These are phyloP conservation scores for Plestiodon gilberti DNA, from an alignment of 2,113 vertebrate genomes.

Conservation along the genomic window DNA sequence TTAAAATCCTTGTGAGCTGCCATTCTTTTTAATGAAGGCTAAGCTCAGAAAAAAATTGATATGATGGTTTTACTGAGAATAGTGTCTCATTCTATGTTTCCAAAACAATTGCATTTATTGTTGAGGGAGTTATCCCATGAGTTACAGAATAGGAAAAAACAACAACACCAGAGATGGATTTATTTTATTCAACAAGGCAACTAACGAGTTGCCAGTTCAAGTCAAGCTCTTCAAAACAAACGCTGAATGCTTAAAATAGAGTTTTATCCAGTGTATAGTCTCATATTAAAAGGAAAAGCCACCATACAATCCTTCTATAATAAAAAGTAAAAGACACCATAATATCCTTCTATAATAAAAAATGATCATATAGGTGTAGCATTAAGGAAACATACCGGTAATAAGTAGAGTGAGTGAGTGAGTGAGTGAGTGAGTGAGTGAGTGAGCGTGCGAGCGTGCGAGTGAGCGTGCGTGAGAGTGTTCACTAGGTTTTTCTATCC, in stretches of 20 bases:
- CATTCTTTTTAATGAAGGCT: neutral
- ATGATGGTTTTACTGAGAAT: neutral
- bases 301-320: no score
- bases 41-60: slow-evolving; percentile 1
- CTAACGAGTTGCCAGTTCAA: neutral
- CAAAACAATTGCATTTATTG: neutral
- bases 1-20: slow-evolving; percentile 7
- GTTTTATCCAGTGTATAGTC: neutral
- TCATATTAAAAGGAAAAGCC: neutral
- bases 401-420: no score
- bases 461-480: no score
- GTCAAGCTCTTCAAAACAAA: neutral
- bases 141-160: neutral
- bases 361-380: no score
- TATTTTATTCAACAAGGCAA: neutral
- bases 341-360: no score
- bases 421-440: no score
- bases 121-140: neutral
- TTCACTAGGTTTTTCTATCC: no score
- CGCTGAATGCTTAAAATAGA: neutral
- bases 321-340: no score
- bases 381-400: no score
- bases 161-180: accelerated
- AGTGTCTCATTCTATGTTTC: neutral
- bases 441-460: no score